Evolutionary conservation across 2,113 vertebrate genomes (phyloP).

Genomic region (Oncorhynchus clarkii): DNA sequence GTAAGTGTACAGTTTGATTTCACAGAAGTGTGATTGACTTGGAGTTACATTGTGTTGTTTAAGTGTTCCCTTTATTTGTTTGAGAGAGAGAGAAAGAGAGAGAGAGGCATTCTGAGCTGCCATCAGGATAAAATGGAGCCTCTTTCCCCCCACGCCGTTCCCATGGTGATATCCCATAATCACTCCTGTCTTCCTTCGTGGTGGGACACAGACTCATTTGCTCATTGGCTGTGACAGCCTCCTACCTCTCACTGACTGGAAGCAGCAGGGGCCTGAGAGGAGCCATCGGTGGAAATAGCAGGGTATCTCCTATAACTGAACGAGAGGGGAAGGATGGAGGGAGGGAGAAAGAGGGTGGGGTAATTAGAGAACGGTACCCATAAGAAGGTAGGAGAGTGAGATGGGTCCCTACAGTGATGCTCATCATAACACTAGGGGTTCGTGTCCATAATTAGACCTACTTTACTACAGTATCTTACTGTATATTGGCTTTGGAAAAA

Average conservation of each 20-base stretch:
- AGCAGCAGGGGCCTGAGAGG: slow-evolving; percentile 70
- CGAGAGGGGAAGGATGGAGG: background rate
- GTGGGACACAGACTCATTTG: slow-evolving; percentile 75
- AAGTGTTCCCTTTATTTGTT: no score
- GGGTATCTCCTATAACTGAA: slow-evolving; percentile 66
- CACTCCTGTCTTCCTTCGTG: slow-evolving; percentile 70
- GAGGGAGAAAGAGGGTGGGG: slow-evolving; percentile 63
- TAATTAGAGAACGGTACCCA: background rate
- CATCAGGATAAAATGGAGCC: slow-evolving; percentile 62
- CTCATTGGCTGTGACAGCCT: slow-evolving; percentile 79
- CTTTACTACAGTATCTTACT: no score
- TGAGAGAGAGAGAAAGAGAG: no score
- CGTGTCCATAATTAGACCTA: no score
- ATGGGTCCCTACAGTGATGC: background rate
- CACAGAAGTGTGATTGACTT: no score
- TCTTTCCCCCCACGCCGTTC: slow-evolving; percentile 62
- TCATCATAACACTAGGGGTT: background rate
- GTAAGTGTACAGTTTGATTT: no score
- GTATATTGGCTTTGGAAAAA: no score
- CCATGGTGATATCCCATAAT: slow-evolving; percentile 75
- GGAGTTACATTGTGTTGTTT: no score
- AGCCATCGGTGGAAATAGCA: slow-evolving; percentile 59
- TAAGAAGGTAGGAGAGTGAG: background rate
- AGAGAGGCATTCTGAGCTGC: slow-evolving; percentile 46
- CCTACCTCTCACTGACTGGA: slow-evolving; percentile 70